Evolutionary conservation across 37 sponge, comb jelly and placozoan species (phyloP).

Genomic region (Cliona cf. orientalis): DNA sequence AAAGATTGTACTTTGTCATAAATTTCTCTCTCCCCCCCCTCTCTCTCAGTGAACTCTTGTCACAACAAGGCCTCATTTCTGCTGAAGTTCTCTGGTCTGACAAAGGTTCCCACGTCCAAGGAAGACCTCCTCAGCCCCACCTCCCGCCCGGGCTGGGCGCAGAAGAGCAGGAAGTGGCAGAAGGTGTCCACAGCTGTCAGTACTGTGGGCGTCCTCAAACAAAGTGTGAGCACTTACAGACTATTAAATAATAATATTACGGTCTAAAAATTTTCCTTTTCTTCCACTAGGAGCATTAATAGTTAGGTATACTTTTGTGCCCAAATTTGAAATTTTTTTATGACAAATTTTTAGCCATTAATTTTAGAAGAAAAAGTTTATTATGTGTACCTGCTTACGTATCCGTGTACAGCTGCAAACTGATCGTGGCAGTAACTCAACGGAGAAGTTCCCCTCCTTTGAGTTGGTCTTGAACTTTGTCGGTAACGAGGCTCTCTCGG

Average conservation of each 20-base stretch:
- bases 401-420: too few relatives aligned
- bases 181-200: conserved; percentile 41
- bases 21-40: neutral
- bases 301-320: too few relatives aligned
- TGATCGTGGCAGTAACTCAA: neutral
- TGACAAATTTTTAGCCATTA: too few relatives aligned
- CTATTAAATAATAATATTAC: neutral
- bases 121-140: neutral
- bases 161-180: conserved; percentile 60
- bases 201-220: conserved; percentile 54
- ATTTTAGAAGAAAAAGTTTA: too few relatives aligned
- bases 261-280: neutral
- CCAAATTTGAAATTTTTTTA: too few relatives aligned
- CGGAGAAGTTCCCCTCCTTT: conserved; percentile 71
- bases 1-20: neutral
- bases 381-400: too few relatives aligned
- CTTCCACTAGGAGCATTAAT: neutral
- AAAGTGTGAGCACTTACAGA: conserved; percentile 48
- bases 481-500: conserved; percentile 48
- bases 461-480: conserved; percentile 83
- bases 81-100: conserved; percentile 89
- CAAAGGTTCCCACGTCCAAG: conserved; percentile 16
- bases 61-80: conserved; percentile 82
- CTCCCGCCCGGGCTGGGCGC: conserved; percentile 41
- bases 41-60: conserved; percentile 55